A percentile compares a stretch with the other conserved stretches of the same genome.
Conservation (phyloP, 2,113 vertebrate genomes). For the Anoplopoma fimbria region DNA sequence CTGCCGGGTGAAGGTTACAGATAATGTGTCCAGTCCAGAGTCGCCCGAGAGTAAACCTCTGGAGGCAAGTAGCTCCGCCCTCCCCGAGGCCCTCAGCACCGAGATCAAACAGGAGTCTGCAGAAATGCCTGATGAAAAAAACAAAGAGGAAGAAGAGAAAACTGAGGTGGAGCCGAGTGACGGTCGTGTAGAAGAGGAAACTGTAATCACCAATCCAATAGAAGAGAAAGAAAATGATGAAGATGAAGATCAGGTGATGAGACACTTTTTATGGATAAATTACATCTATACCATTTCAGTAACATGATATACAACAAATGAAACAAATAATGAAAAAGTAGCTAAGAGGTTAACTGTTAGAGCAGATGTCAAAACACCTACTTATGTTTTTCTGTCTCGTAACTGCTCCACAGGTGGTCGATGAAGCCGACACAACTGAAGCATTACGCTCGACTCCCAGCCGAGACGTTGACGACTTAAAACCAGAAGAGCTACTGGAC, state of each 20-base stretch:
- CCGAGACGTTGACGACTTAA: conserved; percentile 20
- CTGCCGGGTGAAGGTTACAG: conserved; percentile 45
- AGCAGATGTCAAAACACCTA: not conserved
- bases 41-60: not conserved
- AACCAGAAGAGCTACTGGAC: conserved; percentile 26
- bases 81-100: not conserved
- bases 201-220: not conserved
- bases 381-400: conserved; percentile 3
- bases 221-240: conserved; percentile 20
- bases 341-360: not conserved
- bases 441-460: not conserved
- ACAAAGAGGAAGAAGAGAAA: conserved; percentile 9
- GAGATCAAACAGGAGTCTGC: conserved; percentile 34
- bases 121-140: conserved; percentile 22
- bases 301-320: not conserved
- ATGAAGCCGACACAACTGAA: conserved; percentile 20
- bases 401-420: conserved; percentile 38
- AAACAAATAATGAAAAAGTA: not conserved
- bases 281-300: not conserved
- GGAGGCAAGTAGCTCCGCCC: not conserved
- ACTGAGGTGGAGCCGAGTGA: not conserved
- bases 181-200: conserved; percentile 9
- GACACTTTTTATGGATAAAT: not conserved
- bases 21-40: conserved; percentile 7
- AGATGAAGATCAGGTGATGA: conserved; percentile 59